Conservation (phyloP, 2,113 vertebrate species). For the Peromyscus polionotus region DNA sequence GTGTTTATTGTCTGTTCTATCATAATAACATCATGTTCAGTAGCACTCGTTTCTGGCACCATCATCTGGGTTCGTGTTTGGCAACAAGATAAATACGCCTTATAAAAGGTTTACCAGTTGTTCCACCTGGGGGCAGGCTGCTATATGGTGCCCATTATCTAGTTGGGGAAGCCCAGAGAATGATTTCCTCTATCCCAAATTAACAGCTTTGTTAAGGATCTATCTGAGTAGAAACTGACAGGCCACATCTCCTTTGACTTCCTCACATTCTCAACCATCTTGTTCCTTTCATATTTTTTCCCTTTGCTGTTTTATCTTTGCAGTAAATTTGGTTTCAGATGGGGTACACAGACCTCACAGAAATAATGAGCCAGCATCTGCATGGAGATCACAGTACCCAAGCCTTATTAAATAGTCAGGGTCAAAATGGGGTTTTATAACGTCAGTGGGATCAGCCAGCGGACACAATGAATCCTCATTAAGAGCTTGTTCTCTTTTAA, state of each 20-base stretch:
- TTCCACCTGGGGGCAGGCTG: too few relatives aligned
- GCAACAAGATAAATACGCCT: not conserved
- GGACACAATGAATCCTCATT: conserved; percentile 36
- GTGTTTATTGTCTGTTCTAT: not conserved
- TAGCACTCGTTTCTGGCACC: not conserved
- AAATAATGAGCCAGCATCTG: conserved; percentile 27
- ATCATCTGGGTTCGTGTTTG: not conserved
- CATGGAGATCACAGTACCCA: not conserved
- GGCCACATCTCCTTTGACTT: not conserved
- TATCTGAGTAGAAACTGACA: not conserved
- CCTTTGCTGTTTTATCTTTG: conserved; percentile 2
- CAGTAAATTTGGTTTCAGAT: conserved; percentile 1
- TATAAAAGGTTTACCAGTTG: not conserved
- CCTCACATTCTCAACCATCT: not conserved
- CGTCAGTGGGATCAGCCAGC: conserved; percentile 30
- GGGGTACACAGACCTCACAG: not conserved
- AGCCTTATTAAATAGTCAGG: conserved; percentile 22
- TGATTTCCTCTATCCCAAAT: not conserved
- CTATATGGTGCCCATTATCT: not conserved
- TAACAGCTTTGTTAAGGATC: not conserved
- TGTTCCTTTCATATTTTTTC: not conserved
- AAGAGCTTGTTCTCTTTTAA: conserved; percentile 63
- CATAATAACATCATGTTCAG: not conserved
- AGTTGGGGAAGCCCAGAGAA: not conserved
- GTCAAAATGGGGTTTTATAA: not conserved